Percentiles rank a stretch among this genome's conserved stretches.
phyloP scores from a whole-genome alignment of 2,888 invertebrate species.

The Athrips mouffetella region DNA sequence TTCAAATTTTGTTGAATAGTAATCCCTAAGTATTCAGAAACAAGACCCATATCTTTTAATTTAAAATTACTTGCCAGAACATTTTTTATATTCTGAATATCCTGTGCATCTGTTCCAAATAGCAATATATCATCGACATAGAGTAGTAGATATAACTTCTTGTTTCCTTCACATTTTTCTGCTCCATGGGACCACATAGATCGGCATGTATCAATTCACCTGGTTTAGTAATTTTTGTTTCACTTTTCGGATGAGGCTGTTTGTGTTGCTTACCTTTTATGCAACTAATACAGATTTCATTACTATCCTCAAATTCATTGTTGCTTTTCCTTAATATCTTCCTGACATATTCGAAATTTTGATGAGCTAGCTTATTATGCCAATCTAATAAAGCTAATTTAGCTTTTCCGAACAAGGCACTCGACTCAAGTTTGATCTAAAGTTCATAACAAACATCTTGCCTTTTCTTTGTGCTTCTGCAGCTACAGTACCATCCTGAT shows the following conservation, averaged over 20 bases:
- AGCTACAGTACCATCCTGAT: too few relatives aligned
- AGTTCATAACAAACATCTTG: too few relatives aligned
- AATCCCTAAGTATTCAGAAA: background rate
- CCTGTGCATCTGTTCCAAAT: background rate
- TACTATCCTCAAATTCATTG: background rate
- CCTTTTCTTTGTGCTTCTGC: too few relatives aligned
- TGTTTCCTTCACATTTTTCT: constrained; percentile 7
- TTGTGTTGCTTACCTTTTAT: background rate
- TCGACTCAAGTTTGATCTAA: too few relatives aligned
- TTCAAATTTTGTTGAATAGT: background rate
- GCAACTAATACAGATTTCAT: background rate
- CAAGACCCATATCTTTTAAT: constrained; percentile 3
- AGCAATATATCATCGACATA: background rate
- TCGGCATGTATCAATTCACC: constrained; percentile 4
- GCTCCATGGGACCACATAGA: constrained; percentile 13
- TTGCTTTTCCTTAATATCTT: background rate
- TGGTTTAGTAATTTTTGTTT: background rate
- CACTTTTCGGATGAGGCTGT: background rate
- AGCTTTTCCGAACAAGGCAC: too few relatives aligned
- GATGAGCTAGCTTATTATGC: background rate
- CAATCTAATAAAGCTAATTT: too few relatives aligned
- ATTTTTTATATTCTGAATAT: background rate
- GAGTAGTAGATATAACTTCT: background rate
- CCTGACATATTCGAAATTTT: background rate
- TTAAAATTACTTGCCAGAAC: background rate